phyloP scores from a whole-genome alignment of 2,888 invertebrate genomes.

The Pandemis heparana region DNA sequence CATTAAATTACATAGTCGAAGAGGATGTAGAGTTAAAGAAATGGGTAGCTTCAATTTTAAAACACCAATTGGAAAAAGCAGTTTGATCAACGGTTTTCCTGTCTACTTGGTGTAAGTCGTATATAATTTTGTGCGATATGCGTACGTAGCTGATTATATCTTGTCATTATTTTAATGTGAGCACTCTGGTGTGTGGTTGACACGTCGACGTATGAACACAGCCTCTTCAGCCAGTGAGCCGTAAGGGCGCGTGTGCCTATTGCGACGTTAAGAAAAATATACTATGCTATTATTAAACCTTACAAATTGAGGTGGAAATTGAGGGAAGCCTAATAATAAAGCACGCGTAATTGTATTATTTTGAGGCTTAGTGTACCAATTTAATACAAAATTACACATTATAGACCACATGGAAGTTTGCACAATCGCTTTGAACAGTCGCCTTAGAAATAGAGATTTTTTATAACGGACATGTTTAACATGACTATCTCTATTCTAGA shows the following conservation, averaged over 20 bases:
- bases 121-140: neutral
- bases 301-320: neutral
- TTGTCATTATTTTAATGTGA: slow-evolving; percentile 1
- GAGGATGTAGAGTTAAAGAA: no score
- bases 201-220: neutral
- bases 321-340: neutral
- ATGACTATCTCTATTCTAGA: neutral
- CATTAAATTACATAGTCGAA: no score
- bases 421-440: neutral
- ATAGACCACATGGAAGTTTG: neutral
- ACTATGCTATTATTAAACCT: neutral
- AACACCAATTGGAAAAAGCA: no score
- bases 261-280: neutral
- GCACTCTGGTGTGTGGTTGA: neutral
- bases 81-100: no score
- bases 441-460: neutral
- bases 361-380: neutral
- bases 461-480: neutral
- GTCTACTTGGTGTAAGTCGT: no score
- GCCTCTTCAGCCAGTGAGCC: slow-evolving; percentile 10
- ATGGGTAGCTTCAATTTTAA: no score
- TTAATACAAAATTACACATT: neutral
- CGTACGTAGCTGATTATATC: neutral
- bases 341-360: neutral
- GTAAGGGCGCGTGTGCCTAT: slow-evolving; percentile 17